Base-by-base conservation (phyloP, 2,888 invertebrate genomes). In the Yponomeuta sedellus region DNA sequence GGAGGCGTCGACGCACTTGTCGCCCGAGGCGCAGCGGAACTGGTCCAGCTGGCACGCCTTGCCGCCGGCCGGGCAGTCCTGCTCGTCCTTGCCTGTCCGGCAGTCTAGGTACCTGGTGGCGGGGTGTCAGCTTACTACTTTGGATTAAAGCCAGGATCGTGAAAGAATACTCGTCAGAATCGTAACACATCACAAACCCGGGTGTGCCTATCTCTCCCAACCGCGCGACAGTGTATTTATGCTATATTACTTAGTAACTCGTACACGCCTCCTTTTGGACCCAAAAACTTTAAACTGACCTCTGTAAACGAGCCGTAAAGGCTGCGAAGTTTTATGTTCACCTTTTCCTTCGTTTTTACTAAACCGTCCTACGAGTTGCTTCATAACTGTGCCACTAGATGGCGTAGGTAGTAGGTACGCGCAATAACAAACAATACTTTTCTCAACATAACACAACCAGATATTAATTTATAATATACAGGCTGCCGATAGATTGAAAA, bases 21-120 rank as follows among this genome's bases (percentile, higher is more conserved):
- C 93, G 59, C 96, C 96, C 73, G 94, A 93, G 71, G 94, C 94
- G 83, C 97, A 97, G 61, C 96, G 93, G 87, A 96, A 97, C 90
- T 97, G 97, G 86, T 97, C 96, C 75, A 97, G 91, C 28, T 94
- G 92, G 77, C 97, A 97, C 58, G 95, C 88, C 12, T 92, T 84
- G 52, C 75, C 63, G 68, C 78, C 77, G 5, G 93, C 94, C 1
- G 92, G 88, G 80, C 97, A 97, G 67, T 93, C 94, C 69, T 94
- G 94, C 80, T 97, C 97, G 80, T 97, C 97, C 69, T 93, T 94
- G 44, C 95, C 94, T 68, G 95, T 95, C 67, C 97, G 93, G 83
- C 98, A 98, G 86, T 98, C 98, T 78, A 94, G 79, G 79, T 94
- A 95, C 22, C 90, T 91, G 81, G 0, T 71, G 71, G 44, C 2